Base-by-base conservation (phyloP, 2,797 vertebrate species). In the Girardinus metallicus region DNA sequence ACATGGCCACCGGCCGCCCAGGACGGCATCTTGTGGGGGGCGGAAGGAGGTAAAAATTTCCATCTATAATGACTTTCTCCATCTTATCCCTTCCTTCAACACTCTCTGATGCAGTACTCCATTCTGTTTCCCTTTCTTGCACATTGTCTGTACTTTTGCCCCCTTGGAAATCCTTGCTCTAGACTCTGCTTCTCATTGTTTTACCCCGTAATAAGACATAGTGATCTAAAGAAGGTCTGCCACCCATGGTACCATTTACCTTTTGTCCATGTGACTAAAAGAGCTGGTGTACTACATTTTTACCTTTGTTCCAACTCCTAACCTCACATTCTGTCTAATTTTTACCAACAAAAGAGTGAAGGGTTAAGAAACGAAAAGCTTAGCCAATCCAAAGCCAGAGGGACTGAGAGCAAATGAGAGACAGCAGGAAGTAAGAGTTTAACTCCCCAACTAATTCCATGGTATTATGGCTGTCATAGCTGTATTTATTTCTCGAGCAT, bases 391-490 rank as follows among this genome's bases (percentile, higher is more conserved):
- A 77, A 53, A 6, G 9, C 39, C 13, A 18, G 34, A 70, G 55
- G 66, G 39, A 80, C 39, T 29, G 49, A 26, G 77, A 80, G 75
- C 21, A 51, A 84, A 66, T 75, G 60, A 82, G 83, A 83, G 80
- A 77, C 84, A 81, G 72, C 12, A 36, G 47, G 80, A 82, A 86
- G 80, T 81, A 83, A 80, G 71, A 85, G 84, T 86, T 90, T 91
- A 88, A 88, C 83, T 83, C 87, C 78, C 51, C 36, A 73, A 76
- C 87, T 93, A 88, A 93, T 91, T 91, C 84, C 55, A 66, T 62
- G 75, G 80, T 80, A 83, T 89, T 86, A 87, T 78, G 81, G 87
- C 79, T 91, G 92, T 89, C 89, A 88, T 77, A 88, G 81, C 85
- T 87, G 68, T 76, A 80, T 90, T 88, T 88, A 84, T 85, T 86